A percentile compares a stretch with the other conserved stretches of the same genome.
phyloP scores from a whole-genome alignment of 1,140 invertebrate species.

The Hirudo medicinalis region DNA sequence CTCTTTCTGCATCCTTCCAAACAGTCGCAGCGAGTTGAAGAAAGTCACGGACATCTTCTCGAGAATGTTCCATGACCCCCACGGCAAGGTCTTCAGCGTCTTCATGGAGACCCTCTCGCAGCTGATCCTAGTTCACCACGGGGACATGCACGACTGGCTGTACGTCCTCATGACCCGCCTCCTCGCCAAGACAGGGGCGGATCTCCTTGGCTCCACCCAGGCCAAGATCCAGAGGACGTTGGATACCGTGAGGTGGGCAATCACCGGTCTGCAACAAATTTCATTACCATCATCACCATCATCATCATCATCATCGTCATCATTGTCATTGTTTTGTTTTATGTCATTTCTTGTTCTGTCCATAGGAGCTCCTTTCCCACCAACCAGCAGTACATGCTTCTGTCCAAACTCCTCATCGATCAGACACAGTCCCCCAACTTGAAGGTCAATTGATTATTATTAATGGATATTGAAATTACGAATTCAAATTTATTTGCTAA shows the following conservation, averaged over 20 bases:
- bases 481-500: too few relatives aligned
- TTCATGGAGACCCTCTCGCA: constrained; percentile 83
- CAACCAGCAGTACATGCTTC: constrained; percentile 50
- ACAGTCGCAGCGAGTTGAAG: constrained; percentile 52
- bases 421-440: constrained; percentile 75
- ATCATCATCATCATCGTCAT: too few relatives aligned
- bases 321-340: background rate
- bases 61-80: constrained; percentile 93
- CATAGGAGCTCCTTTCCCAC: constrained; percentile 51
- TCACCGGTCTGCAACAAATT: too few relatives aligned
- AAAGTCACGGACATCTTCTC: constrained; percentile 78
- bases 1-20: background rate
- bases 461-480: background rate
- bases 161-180: constrained; percentile 65
- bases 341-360: background rate
- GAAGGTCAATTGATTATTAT: constrained; percentile 60
- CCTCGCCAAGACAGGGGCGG: constrained; percentile 73
- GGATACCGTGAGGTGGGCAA: constrained; percentile 60
- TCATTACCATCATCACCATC: too few relatives aligned
- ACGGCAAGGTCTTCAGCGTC: constrained; percentile 83
- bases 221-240: constrained; percentile 73
- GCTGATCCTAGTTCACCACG: constrained; percentile 61
- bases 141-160: constrained; percentile 60
- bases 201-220: constrained; percentile 75
- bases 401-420: constrained; percentile 67